Evolutionary conservation across 2,797 vertebrate species (phyloP), one percentile per base, ranked within the genome.

Genomic region (Choloepus didactylus): DNA sequence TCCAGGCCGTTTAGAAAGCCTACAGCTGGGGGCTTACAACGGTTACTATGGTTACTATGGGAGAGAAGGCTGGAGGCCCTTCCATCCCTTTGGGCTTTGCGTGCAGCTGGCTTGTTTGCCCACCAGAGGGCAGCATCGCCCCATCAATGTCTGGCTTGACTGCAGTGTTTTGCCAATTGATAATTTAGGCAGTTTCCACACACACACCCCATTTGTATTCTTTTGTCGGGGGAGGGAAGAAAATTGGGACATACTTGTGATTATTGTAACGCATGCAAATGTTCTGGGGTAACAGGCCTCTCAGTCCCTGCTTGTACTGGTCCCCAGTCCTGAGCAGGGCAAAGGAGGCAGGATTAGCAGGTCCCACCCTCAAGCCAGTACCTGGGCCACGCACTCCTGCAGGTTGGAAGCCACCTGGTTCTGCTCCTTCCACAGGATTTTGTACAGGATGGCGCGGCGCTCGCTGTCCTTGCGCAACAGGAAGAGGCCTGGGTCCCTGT

Each of bases 341-440:
- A 5, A 51, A 31, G 14, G 25, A 38, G 76, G 31, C 0, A 9
- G 59, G 19, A 73, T 38, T 4, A 75, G 14, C 59, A 54, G 54
- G 35, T 8, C 46, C 35, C 31, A 60, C 60, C 12, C 3, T 31
- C 29, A 64, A 81, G 21, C 3, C 46, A 23, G 95, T 98, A 99
- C 98, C 98, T 99, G 98, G 23, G 97, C 95, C 72, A 98, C 92
- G 38, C 98, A 98, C 84, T 99, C 99, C 97, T 98, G 98, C 75
- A 99, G 98, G 97, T 99, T 99, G 95, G 98, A 99, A 96, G 99
- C 99, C 95, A 99, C 99, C 98, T 99, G 98, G 66, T 99, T 98
- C 98, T 99, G 99, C 96, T 99, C 99, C 59, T 99, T 99, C 59
- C 99, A 99, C 2, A 99, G 99, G 96, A 99, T 99, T 97, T 35